Evolutionary conservation across 2,113 vertebrate species (phyloP).

Genomic region (Epinephelus moara): DNA sequence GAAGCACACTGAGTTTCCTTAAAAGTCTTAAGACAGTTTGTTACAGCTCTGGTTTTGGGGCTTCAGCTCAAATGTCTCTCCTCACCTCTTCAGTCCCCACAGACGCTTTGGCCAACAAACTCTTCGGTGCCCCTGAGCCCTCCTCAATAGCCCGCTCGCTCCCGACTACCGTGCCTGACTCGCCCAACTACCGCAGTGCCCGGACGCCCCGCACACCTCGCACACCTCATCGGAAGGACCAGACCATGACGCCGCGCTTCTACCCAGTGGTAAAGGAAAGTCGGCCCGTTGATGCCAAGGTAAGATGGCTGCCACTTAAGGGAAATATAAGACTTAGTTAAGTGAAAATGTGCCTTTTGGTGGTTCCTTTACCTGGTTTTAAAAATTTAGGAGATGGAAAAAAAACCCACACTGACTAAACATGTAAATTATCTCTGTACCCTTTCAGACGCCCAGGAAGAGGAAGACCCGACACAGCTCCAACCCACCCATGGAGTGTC

Average conservation of each 20-base stretch:
- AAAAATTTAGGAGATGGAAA: not conserved
- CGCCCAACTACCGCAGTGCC: conserved; percentile 93
- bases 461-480: conserved; percentile 99
- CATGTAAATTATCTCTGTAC: not conserved
- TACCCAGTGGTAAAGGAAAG: conserved; percentile 99
- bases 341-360: not conserved
- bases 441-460: conserved; percentile 94
- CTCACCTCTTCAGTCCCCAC: conserved; percentile 88
- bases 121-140: conserved; percentile 95
- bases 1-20: not conserved
- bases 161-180: conserved; percentile 97
- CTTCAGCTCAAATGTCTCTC: not conserved
- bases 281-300: conserved; percentile 96
- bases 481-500: conserved; percentile 97
- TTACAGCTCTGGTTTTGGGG: not conserved
- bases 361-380: not conserved
- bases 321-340: no score
- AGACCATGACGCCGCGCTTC: conserved; percentile 93
- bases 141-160: conserved; percentile 94
- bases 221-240: conserved; percentile 95
- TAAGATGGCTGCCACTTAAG: conserved; percentile 51
- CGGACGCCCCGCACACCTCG: conserved; percentile 95
- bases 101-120: conserved; percentile 96
- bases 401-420: not conserved
- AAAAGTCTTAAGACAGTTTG: not conserved